Evolutionary conservation across 64 coral and sea anemone species (phyloP).

Genomic region (Pachyseris speciosa): DNA sequence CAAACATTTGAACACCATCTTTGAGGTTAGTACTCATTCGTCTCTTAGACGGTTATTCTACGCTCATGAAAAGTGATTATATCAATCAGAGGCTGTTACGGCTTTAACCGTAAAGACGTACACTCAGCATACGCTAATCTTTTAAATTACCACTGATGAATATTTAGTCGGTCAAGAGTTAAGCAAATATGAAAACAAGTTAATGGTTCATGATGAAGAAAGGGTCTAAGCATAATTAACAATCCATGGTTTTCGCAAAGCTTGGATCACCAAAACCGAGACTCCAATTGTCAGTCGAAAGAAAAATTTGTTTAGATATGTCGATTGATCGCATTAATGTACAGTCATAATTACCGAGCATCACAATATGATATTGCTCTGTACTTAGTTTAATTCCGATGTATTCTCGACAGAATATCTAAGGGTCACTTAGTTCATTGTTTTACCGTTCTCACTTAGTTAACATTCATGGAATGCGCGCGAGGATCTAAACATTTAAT

Average conservation of each 20-base stretch:
- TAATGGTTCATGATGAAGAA: background rate
- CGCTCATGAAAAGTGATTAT: too few relatives aligned
- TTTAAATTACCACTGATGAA: too few relatives aligned
- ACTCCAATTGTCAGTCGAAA: background rate
- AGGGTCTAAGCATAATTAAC: background rate
- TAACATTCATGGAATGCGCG: background rate
- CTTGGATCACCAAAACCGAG: background rate
- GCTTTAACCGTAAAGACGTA: too few relatives aligned
- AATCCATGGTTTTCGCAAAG: background rate
- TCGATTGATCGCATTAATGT: too few relatives aligned
- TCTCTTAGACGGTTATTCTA: too few relatives aligned
- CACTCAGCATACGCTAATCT: too few relatives aligned
- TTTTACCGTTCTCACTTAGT: background rate
- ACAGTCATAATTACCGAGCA: too few relatives aligned
- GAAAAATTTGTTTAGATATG: too few relatives aligned
- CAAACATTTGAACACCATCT: background rate
- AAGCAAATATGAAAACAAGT: background rate
- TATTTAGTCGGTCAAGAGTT: too few relatives aligned
- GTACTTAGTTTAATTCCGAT: background rate
- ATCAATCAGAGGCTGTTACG: too few relatives aligned
- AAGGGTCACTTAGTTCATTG: background rate
- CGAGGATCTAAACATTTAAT: too few relatives aligned
- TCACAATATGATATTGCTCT: background rate
- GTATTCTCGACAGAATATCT: background rate
- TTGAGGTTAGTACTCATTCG: conserved; percentile 9